A percentile compares a stretch with the other conserved stretches of the same genome.
Conservation (phyloP, 2,113 vertebrate species). For the Centropus unirufus region DNA sequence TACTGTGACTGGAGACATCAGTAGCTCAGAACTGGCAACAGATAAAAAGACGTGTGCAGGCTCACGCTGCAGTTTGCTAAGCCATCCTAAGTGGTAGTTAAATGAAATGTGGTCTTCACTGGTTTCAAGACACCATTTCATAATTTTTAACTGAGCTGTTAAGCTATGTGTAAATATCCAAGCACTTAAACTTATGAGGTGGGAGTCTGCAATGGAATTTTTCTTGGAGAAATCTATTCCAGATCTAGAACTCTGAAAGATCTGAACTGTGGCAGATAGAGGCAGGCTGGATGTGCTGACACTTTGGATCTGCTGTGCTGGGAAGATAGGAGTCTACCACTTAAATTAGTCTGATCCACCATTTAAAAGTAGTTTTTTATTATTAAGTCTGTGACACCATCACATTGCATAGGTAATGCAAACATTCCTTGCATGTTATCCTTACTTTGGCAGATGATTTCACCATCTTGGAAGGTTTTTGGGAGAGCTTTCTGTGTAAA, state of each 20-base stretch:
- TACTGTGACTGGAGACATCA: not conserved
- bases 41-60: not conserved
- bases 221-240: not conserved
- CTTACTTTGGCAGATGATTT: not conserved
- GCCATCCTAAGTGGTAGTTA: not conserved
- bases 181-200: not conserved
- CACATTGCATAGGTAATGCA: not conserved
- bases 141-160: not conserved
- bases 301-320: not conserved
- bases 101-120: not conserved
- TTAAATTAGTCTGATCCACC: not conserved
- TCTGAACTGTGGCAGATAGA: not conserved
- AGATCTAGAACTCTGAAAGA: not conserved
- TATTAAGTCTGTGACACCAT: not conserved
- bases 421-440: not conserved
- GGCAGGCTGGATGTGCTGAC: not conserved
- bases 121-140: not conserved
- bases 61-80: not conserved
- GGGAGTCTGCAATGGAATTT: not conserved
- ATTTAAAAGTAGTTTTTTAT: not conserved
- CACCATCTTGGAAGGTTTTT: not conserved
- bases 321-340: not conserved
- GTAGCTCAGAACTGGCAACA: not conserved
- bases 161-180: not conserved
- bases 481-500: not conserved